phyloP scores from a whole-genome alignment of 2,797 vertebrate species.

The Scyliorhinus canicula region DNA sequence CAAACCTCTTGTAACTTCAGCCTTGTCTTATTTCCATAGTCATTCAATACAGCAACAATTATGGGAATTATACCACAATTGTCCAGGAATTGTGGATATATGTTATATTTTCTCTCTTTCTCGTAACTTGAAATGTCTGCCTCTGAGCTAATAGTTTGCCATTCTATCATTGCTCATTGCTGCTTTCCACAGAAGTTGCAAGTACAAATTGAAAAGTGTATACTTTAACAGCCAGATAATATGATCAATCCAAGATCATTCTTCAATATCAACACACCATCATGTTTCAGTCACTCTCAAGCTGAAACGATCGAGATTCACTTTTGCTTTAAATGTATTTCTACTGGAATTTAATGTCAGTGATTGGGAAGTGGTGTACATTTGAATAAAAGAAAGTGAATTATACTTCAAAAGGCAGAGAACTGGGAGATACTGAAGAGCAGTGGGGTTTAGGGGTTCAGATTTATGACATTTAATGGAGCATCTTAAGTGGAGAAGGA shows the following conservation, averaged over 20 bases:
- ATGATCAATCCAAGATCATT: too few relatives aligned
- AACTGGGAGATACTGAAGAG: too few relatives aligned
- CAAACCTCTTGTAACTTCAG: not conserved
- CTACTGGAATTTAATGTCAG: not conserved
- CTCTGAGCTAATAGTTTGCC: not conserved
- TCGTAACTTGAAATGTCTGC: not conserved
- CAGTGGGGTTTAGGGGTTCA: too few relatives aligned
- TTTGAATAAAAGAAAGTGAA: too few relatives aligned
- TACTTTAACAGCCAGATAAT: too few relatives aligned
- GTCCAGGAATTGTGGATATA: not conserved
- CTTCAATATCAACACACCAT: too few relatives aligned
- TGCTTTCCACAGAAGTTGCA: not conserved
- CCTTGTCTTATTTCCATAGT: not conserved
- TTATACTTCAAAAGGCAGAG: too few relatives aligned
- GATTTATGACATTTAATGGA: too few relatives aligned
- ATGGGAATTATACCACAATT: not conserved
- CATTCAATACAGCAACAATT: not conserved
- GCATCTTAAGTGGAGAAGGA: too few relatives aligned
- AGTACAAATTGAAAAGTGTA: too few relatives aligned
- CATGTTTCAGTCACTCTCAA: too few relatives aligned
- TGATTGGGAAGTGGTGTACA: too few relatives aligned
- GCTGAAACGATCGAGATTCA: not conserved
- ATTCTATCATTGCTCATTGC: not conserved
- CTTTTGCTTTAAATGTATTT: not conserved
- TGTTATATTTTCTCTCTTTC: not conserved